phyloP scores from a whole-genome alignment of 1,140 invertebrate genomes.

The Oedothorax gibbosus region DNA sequence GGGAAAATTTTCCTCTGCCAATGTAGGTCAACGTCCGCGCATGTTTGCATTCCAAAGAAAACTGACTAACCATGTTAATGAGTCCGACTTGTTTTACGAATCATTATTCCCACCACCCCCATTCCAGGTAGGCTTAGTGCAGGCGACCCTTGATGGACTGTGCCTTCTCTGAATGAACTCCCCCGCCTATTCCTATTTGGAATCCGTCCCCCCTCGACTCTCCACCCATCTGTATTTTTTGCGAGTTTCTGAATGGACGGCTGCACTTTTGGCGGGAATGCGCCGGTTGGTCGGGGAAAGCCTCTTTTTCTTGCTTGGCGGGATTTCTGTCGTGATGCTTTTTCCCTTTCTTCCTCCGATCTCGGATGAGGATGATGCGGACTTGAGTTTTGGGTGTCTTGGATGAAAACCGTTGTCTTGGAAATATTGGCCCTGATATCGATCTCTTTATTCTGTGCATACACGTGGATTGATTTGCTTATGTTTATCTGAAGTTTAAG shows the following conservation, averaged over 20 bases:
- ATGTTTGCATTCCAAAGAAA: constrained; percentile 30
- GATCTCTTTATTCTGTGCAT: no score
- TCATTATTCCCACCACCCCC: constrained; percentile 18
- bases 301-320: constrained; percentile 32
- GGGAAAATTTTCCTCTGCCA: constrained; percentile 27
- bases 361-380: no score
- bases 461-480: no score
- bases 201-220: constrained; percentile 14
- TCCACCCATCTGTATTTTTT: constrained; percentile 10
- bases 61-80: constrained; percentile 51
- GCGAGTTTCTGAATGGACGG: constrained; percentile 52
- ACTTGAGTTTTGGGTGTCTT: no score
- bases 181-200: constrained; percentile 9
- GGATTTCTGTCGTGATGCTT: constrained; percentile 8
- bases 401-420: no score
- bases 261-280: constrained; percentile 48
- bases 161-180: constrained; percentile 3
- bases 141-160: constrained; percentile 47
- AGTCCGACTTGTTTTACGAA: not conserved
- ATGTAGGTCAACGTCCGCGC: constrained; percentile 54
- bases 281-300: constrained; percentile 11
- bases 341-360: not conserved
- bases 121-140: not conserved
- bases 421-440: no score
- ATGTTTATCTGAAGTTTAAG: no score